A percentile compares a stretch with the other conserved stretches of the same genome.
phyloP scores from a whole-genome alignment of 2,888 invertebrate species.

The Lithophane socia region DNA sequence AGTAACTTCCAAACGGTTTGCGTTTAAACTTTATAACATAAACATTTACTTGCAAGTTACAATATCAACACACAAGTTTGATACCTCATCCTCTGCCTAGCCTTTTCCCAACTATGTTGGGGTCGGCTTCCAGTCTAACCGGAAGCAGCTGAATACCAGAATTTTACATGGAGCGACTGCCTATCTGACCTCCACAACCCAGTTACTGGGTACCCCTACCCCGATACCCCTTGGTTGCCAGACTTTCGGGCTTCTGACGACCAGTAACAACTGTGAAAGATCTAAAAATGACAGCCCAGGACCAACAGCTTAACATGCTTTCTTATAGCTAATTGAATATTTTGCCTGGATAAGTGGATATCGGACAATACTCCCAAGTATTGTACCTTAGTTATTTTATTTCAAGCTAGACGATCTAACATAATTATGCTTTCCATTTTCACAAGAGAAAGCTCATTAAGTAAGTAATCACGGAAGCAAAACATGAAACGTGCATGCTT shows the following conservation, averaged over 20 bases:
- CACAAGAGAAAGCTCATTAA: slow-evolving; percentile 26
- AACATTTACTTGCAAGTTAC: background rate
- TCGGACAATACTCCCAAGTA: too few species aligned
- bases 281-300: too few species aligned
- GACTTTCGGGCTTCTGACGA: too few species aligned
- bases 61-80: background rate
- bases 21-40: background rate
- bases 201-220: too few species aligned
- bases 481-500: slow-evolving; percentile 56
- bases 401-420: slow-evolving; percentile 1
- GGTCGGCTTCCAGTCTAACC: too few species aligned
- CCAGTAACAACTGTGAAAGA: too few species aligned
- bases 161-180: too few species aligned
- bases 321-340: background rate
- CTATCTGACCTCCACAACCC: too few species aligned
- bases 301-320: too few species aligned
- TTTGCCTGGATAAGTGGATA: background rate
- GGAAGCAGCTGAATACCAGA: too few species aligned
- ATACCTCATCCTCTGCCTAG: background rate
- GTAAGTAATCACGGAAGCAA: slow-evolving; percentile 51
- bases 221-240: too few species aligned
- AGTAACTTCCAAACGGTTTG: background rate
- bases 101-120: too few species aligned
- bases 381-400: background rate
- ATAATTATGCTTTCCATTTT: slow-evolving; percentile 14